Percentiles rank a stretch among this genome's conserved stretches.
phyloP scores from a whole-genome alignment of 2,113 vertebrate genomes.

The Leptobrachium leishanense region DNA sequence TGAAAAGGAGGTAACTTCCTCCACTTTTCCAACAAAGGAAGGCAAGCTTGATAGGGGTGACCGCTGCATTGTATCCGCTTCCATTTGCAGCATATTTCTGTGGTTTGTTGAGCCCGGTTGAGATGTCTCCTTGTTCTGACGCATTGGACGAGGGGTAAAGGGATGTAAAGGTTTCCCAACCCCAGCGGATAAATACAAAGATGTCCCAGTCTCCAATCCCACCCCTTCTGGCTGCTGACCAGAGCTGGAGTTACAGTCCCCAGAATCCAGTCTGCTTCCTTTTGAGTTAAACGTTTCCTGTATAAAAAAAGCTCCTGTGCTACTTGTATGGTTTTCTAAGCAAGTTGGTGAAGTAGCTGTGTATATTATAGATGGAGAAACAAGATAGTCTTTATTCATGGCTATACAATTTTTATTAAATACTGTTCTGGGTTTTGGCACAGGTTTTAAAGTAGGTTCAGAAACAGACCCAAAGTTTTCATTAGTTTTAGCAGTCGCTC shows the following conservation, averaged over 20 bases:
- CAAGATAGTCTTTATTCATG: slow-evolving; percentile 46
- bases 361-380: background rate
- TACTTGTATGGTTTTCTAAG: slow-evolving; percentile 54
- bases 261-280: slow-evolving; percentile 55
- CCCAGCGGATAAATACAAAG: background rate
- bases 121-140: slow-evolving; percentile 53
- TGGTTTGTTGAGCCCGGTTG: slow-evolving; percentile 39
- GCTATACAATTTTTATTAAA: slow-evolving; percentile 69
- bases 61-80: background rate
- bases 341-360: slow-evolving; percentile 1
- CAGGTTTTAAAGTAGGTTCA: slow-evolving; percentile 63
- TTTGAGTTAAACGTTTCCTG: slow-evolving; percentile 61
- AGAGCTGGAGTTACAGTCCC: slow-evolving; percentile 39
- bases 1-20: slow-evolving; percentile 54
- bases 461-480: background rate
- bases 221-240: background rate
- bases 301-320: slow-evolving; percentile 55
- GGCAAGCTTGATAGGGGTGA: slow-evolving; percentile 32
- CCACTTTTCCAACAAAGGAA: slow-evolving; percentile 46
- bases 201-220: slow-evolving; percentile 11
- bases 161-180: slow-evolving; percentile 49
- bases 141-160: slow-evolving; percentile 55
- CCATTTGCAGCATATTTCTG: slow-evolving; percentile 5
- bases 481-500: slow-evolving; percentile 31
- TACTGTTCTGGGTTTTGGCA: slow-evolving; percentile 91